These are phyloP conservation scores for Stichopus chloronotus DNA, from an alignment of 35 echinoderm and acorn worm genomes.

Conservation along the genomic window DNA sequence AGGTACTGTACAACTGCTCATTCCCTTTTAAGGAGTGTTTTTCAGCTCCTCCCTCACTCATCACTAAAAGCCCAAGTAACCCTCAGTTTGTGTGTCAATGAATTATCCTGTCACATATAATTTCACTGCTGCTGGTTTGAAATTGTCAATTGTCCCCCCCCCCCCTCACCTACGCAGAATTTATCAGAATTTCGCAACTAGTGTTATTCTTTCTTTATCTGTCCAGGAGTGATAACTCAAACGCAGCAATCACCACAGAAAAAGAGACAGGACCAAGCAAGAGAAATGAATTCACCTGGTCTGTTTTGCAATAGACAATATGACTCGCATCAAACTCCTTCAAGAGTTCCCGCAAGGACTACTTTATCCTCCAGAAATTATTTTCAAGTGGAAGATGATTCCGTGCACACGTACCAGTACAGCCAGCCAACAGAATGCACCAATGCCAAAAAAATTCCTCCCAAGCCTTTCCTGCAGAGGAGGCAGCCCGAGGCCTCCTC, in stretches of 20 bases:
- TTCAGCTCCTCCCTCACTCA: too few relatives aligned
- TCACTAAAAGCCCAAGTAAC: too few relatives aligned
- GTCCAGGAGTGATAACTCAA: not conserved
- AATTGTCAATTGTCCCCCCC: too few relatives aligned
- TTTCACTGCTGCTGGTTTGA: too few relatives aligned
- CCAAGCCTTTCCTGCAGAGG: not conserved
- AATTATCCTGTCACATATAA: too few relatives aligned
- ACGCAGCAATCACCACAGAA: not conserved
- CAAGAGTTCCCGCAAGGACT: not conserved
- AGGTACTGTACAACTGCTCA: too few relatives aligned
- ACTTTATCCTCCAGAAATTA: not conserved
- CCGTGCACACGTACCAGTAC: not conserved
- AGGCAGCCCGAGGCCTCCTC: not conserved
- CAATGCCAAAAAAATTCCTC: not conserved
- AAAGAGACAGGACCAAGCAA: not conserved
- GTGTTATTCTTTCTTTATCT: not conserved
- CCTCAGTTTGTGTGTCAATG: too few relatives aligned
- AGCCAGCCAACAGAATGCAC: not conserved
- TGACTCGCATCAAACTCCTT: not conserved
- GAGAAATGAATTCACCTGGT: not conserved
- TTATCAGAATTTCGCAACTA: too few relatives aligned
- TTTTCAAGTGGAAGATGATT: not conserved
- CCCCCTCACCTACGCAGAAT: too few relatives aligned
- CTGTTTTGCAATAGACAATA: not conserved
- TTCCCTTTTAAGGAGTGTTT: too few relatives aligned